Conservation (phyloP, 2,888 invertebrate species). For the Tinea semifulvella region DNA sequence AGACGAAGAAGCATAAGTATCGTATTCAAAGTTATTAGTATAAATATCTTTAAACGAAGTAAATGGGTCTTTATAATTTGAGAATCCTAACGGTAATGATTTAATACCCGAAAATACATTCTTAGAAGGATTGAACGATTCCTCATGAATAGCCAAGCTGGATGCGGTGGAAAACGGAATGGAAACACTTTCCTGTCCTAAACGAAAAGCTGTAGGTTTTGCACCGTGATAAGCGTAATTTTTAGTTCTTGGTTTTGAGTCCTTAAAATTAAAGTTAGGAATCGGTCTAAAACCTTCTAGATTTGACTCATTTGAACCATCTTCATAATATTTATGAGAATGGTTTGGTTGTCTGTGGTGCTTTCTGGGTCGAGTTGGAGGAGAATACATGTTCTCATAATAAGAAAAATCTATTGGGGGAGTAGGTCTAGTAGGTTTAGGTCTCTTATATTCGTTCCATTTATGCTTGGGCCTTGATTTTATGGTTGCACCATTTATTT, state of each 20-base stretch:
- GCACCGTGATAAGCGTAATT: slow-evolving; percentile 26
- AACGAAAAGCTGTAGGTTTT: slow-evolving; percentile 35
- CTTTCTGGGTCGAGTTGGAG: slow-evolving; percentile 32
- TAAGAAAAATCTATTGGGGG: slow-evolving; percentile 41
- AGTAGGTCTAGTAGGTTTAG: slow-evolving; percentile 26
- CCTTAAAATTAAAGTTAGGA: slow-evolving; percentile 38
- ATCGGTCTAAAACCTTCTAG: slow-evolving; percentile 37
- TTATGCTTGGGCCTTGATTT: slow-evolving; percentile 34
- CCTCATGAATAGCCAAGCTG: slow-evolving; percentile 43
- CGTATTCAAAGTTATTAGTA: slow-evolving; percentile 42
- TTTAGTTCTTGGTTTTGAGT: slow-evolving; percentile 31
- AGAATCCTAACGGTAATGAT: slow-evolving; percentile 22
- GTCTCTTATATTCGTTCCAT: slow-evolving; percentile 29
- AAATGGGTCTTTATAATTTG: slow-evolving; percentile 40
- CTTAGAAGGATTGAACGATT: slow-evolving; percentile 31
- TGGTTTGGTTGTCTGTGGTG: slow-evolving; percentile 29
- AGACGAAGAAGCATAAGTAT: slow-evolving; percentile 45
- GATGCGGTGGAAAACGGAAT: slow-evolving; percentile 46
- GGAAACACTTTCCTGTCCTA: slow-evolving; percentile 33
- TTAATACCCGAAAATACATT: slow-evolving; percentile 16
- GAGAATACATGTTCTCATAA: slow-evolving; percentile 46
- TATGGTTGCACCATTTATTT: slow-evolving; percentile 27
- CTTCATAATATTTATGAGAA: slow-evolving; percentile 22
- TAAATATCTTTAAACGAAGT: slow-evolving; percentile 40
- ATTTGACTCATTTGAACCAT: slow-evolving; percentile 27